These are phyloP conservation scores for Brachyrhaphis roseni DNA, from an alignment of 2,797 vertebrate genomes.

Conservation along the genomic window DNA sequence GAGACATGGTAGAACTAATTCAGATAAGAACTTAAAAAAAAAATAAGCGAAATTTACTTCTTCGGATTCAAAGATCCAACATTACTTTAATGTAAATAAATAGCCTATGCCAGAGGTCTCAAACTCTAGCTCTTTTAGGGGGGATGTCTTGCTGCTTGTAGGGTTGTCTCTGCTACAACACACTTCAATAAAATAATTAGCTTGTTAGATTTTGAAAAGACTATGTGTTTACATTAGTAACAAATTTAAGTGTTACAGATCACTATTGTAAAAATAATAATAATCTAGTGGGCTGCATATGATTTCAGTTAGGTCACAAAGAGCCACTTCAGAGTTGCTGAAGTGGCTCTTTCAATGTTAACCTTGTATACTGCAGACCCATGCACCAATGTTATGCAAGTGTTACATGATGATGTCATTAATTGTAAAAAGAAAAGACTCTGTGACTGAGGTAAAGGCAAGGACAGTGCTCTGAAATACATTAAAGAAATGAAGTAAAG, in stretches of 20 bases:
- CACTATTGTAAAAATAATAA: background rate
- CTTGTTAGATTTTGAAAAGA: background rate
- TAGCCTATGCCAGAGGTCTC: background rate
- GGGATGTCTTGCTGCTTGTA: background rate
- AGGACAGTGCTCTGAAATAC: background rate
- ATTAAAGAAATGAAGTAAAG: background rate
- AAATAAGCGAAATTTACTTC: background rate
- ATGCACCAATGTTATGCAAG: background rate
- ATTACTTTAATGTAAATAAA: background rate
- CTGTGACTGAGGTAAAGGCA: background rate
- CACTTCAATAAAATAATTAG: background rate
- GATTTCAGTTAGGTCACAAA: background rate
- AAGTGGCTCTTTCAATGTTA: background rate
- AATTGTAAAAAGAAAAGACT: background rate
- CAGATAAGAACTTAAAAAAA: slow-evolving; percentile 66
- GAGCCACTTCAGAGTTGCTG: background rate
- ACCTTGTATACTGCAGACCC: background rate
- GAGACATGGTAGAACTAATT: slow-evolving; percentile 60
- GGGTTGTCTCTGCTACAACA: background rate
- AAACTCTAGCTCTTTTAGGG: background rate
- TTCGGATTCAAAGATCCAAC: background rate
- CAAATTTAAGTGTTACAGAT: background rate
- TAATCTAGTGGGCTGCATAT: background rate
- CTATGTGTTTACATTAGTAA: background rate
- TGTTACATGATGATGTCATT: background rate